A percentile compares a stretch with the other conserved stretches of the same genome.
These are phyloP conservation scores for Elymnias hypermnestra DNA, from an alignment of 1,140 invertebrate species.

Conservation along the genomic window DNA sequence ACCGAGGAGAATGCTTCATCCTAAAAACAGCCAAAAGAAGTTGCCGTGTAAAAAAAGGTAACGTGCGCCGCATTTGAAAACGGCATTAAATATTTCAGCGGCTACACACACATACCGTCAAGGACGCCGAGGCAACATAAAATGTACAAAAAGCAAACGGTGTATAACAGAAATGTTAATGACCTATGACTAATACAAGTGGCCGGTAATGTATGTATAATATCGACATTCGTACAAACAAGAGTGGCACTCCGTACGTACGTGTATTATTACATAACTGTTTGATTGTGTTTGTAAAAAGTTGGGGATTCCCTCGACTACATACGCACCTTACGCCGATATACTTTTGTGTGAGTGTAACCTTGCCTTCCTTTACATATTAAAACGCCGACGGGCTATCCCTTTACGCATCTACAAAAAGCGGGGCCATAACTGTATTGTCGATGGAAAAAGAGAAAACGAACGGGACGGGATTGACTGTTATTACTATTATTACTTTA, in stretches of 20 bases:
- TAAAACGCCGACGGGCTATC: constrained; percentile 73
- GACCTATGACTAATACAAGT: constrained; percentile 72
- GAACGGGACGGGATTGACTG: constrained; percentile 67
- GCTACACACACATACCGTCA: constrained; percentile 24
- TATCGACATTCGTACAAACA: constrained; percentile 70
- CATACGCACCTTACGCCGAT: constrained; percentile 60
- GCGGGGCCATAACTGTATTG: constrained; percentile 63
- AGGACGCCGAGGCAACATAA: constrained; percentile 47
- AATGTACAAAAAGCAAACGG: constrained; percentile 61
- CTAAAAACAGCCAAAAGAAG: too few species aligned
- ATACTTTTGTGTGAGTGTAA: constrained; percentile 63
- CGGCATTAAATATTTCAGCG: constrained; percentile 27
- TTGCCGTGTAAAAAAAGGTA: not conserved
- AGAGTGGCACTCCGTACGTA: constrained; percentile 59
- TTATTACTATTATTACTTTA: constrained; percentile 71
- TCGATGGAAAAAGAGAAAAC: constrained; percentile 64
- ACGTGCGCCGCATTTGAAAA: constrained; percentile 10
- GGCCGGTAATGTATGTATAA: constrained; percentile 70
- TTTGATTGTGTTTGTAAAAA: constrained; percentile 75
- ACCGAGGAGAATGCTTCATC: too few species aligned
- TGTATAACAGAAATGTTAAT: constrained; percentile 67
- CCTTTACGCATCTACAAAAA: constrained; percentile 71
- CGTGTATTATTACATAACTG: constrained; percentile 69
- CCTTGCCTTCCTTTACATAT: constrained; percentile 75
- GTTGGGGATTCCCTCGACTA: constrained; percentile 73